phyloP scores from a whole-genome alignment of 2,797 vertebrate genomes.

The Arrhamphus sclerolepis region DNA sequence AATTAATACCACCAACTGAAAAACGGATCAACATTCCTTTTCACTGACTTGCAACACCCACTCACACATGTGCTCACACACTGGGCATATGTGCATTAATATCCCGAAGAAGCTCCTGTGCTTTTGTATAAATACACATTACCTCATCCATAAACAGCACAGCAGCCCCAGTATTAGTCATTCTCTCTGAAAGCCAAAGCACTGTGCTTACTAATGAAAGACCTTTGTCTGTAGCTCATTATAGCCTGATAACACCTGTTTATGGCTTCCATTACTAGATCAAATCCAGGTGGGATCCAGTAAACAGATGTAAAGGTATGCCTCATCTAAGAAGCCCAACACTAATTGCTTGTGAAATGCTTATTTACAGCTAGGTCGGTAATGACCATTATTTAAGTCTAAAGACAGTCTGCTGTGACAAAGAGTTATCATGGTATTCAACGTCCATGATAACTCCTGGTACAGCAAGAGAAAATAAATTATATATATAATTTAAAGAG shows the following conservation, averaged over 20 bases:
- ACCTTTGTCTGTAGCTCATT: conserved; percentile 39
- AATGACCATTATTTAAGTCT: conserved; percentile 1
- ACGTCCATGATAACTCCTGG: too few relatives aligned
- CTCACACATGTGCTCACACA: conserved; percentile 38
- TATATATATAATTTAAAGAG: too few relatives aligned
- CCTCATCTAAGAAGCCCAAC: conserved; percentile 16
- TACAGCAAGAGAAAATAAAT: too few relatives aligned
- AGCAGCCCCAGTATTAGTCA: conserved; percentile 35
- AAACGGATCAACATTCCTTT: conserved; percentile 63
- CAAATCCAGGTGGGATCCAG: conserved; percentile 50
- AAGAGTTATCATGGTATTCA: too few relatives aligned
- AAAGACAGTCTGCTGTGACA: neutral
- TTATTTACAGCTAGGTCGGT: conserved; percentile 1
- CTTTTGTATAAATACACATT: conserved; percentile 58
- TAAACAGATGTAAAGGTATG: conserved; percentile 51
- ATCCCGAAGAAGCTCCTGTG: conserved; percentile 58
- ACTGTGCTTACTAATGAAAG: conserved; percentile 33
- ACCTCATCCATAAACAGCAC: conserved; percentile 67
- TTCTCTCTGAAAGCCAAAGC: conserved; percentile 30
- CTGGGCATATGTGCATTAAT: conserved; percentile 41
- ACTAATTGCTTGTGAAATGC: conserved; percentile 27
- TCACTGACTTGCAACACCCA: conserved; percentile 61
- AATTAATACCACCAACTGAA: conserved; percentile 11
- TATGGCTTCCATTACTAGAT: conserved; percentile 59
- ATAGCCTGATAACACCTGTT: conserved; percentile 55